phyloP scores from a whole-genome alignment of 2,113 vertebrate species.

The Megalops atlanticus region DNA sequence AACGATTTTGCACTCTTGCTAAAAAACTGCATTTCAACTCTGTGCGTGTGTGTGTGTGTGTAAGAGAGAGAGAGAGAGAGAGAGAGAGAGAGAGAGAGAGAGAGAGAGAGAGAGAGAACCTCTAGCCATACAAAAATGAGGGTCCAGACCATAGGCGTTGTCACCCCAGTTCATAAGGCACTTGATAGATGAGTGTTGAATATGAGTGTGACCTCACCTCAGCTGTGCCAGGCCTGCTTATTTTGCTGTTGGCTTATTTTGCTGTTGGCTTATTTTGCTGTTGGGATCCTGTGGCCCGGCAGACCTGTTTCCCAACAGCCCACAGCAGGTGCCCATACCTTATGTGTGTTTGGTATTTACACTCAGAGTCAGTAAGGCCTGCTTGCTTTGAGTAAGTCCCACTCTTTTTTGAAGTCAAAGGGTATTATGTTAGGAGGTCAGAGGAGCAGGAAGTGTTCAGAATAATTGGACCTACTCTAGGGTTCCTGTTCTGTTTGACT shows the following conservation, averaged over 20 bases:
- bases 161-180: not conserved
- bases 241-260: not conserved
- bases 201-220: not conserved
- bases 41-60: no score
- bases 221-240: not conserved
- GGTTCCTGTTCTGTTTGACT: not conserved
- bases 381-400: not conserved
- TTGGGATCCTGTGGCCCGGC: not conserved
- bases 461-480: not conserved
- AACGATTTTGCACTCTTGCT: no score
- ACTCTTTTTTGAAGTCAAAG: not conserved
- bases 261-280: not conserved
- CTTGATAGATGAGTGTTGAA: not conserved
- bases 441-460: not conserved
- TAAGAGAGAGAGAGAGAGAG: no score
- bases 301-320: not conserved
- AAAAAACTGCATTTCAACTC: no score
- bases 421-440: not conserved
- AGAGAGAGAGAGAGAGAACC: no score
- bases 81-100: no score
- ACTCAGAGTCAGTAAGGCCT: not conserved
- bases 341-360: not conserved
- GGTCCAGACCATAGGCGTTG: not conserved
- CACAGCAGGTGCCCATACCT: not conserved
- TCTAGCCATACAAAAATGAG: no score